Conservation (phyloP, 1,140 invertebrate species). For the Drosophila oshimai region DNA sequence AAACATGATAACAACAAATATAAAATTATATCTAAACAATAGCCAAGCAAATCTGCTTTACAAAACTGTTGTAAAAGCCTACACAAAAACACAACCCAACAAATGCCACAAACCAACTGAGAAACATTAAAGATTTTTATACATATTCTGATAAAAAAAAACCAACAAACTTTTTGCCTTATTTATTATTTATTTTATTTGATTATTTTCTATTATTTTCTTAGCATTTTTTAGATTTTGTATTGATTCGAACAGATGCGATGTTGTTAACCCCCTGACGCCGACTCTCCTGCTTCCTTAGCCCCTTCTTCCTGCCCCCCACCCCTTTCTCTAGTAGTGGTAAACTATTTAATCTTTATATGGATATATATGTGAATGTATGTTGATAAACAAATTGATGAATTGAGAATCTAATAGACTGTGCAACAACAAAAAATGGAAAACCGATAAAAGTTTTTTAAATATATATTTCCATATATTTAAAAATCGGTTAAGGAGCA, state of each 20-base stretch:
- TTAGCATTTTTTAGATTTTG: conserved; percentile 13
- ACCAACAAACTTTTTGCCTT: conserved; percentile 27
- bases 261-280: conserved; percentile 13
- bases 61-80: conserved; percentile 61
- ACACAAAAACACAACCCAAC: conserved; percentile 39
- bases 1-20: conserved; percentile 14
- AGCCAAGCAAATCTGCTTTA: conserved; percentile 26
- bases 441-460: conserved; percentile 58
- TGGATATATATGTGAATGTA: conserved; percentile 59
- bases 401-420: conserved; percentile 82
- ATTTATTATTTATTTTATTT: conserved; percentile 22
- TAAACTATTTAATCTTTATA: conserved; percentile 46
- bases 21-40: conserved; percentile 25
- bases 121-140: conserved; percentile 74
- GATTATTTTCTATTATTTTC: conserved; percentile 22
- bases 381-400: conserved; percentile 78
- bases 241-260: conserved; percentile 25
- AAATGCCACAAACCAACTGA: conserved; percentile 60
- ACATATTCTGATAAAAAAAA: conserved; percentile 53
- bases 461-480: conserved; percentile 67
- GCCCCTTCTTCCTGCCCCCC: neutral
- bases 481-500: conserved; percentile 36
- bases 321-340: conserved; percentile 3
- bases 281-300: conserved; percentile 12
- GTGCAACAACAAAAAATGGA: conserved; percentile 55